Conservation (phyloP, 2,888 invertebrate species). For the Itoplectis maculator region DNA sequence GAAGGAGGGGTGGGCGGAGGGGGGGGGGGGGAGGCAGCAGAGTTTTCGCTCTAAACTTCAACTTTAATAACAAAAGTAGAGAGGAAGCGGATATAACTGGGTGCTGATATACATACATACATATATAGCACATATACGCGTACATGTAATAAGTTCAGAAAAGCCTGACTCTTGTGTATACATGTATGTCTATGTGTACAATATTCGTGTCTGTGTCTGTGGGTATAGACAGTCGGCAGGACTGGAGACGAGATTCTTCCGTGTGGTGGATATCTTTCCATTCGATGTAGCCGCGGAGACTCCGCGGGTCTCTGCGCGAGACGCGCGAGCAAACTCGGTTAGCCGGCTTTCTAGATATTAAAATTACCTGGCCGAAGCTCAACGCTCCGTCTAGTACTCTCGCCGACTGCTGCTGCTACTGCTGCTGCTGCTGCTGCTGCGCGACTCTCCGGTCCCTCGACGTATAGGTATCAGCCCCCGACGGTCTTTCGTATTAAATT, state of each 20-base stretch:
- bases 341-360: slow-evolving; percentile 70
- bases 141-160: slow-evolving; percentile 42
- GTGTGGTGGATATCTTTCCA: slow-evolving; percentile 47
- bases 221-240: slow-evolving; percentile 17
- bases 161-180: slow-evolving; percentile 12
- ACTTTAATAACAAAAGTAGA: slow-evolving; percentile 64
- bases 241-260: slow-evolving; percentile 30
- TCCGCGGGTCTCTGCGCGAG: slow-evolving; percentile 39
- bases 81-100: slow-evolving; percentile 44
- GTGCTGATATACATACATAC: slow-evolving; percentile 46
- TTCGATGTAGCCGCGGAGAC: slow-evolving; percentile 21
- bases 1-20: not conserved
- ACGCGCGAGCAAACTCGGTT: slow-evolving; percentile 62
- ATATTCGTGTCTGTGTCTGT: not conserved
- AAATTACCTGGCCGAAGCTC: slow-evolving; percentile 69
- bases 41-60: slow-evolving; percentile 57
- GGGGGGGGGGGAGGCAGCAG: slow-evolving; percentile 14
- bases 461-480: slow-evolving; percentile 37
- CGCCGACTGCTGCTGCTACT: too few species aligned
- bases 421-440: too few species aligned
- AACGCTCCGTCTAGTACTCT: slow-evolving; percentile 20
- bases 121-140: slow-evolving; percentile 33
- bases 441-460: slow-evolving; percentile 37
- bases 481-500: slow-evolving; percentile 67
- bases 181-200: slow-evolving; percentile 11